Conservation (phyloP, 2,113 vertebrate species). For the Arizona elegans region DNA sequence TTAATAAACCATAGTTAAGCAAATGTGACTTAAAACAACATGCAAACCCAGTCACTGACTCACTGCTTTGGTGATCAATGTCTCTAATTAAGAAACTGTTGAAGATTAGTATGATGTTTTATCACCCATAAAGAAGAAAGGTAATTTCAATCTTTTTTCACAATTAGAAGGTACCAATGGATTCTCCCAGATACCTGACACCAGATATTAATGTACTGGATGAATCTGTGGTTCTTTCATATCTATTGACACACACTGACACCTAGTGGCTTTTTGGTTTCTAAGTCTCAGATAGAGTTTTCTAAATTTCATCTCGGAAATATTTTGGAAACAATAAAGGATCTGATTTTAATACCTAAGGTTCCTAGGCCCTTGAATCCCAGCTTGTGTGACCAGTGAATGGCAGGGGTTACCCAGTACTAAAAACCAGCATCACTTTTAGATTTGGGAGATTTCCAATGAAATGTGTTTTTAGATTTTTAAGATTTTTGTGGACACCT, state of each 20-base stretch:
- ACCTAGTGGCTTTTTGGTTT: constrained; percentile 3
- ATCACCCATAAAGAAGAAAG: neutral
- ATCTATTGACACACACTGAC: constrained; percentile 21
- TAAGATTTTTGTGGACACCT: neutral
- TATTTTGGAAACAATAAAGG: neutral
- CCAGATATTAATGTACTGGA: neutral
- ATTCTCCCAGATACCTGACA: neutral
- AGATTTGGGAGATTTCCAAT: neutral
- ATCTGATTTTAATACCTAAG: neutral
- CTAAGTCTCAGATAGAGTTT: neutral
- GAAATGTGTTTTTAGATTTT: neutral
- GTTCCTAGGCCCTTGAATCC: neutral
- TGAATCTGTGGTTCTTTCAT: neutral
- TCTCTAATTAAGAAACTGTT: neutral
- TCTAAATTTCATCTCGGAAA: neutral
- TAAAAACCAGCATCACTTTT: too few species aligned
- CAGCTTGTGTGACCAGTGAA: neutral
- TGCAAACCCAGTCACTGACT: neutral
- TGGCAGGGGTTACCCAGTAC: neutral
- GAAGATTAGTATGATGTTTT: neutral
- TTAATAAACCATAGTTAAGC: neutral
- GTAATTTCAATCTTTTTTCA: neutral
- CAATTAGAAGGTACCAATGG: neutral
- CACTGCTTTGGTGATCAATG: neutral
- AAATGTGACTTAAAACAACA: neutral